phyloP scores from a whole-genome alignment of 2,113 vertebrate genomes.

The Alethe castanea region DNA sequence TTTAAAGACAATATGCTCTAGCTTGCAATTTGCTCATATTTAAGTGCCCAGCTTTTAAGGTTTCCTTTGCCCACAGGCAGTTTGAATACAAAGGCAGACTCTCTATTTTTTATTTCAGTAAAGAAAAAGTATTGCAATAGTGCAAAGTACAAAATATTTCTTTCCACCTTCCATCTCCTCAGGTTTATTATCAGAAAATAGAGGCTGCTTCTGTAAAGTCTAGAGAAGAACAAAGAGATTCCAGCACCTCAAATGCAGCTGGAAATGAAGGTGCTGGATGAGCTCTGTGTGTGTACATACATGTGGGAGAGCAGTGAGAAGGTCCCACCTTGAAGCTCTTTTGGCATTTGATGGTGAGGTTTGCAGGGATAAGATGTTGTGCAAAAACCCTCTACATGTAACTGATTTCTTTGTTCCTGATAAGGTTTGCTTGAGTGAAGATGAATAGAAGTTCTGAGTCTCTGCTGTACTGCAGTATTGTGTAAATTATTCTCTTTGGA shows the following conservation, averaged over 20 bases:
- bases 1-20: constrained; percentile 48
- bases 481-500: not conserved
- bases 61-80: constrained; percentile 42
- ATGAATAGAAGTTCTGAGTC: not conserved
- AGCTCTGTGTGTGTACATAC: fast-evolving
- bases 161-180: not conserved
- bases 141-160: not conserved
- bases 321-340: not conserved
- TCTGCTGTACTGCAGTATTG: not conserved
- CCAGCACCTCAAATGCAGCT: not conserved
- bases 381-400: not conserved
- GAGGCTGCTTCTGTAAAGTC: not conserved
- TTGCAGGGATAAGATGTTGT: not conserved
- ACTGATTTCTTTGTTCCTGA: not conserved
- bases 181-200: not conserved
- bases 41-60: constrained; percentile 34
- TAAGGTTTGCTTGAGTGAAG: not conserved
- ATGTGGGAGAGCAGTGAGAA: not conserved
- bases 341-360: fast-evolving
- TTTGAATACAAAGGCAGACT: constrained; percentile 11
- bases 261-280: not conserved
- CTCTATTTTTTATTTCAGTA: not conserved
- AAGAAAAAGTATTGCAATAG: not conserved
- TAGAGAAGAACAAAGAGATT: not conserved
- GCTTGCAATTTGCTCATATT: constrained; percentile 20